Evolutionary conservation across 1,140 invertebrate species (phyloP).

Genomic region (Zaprionus nigranus): DNA sequence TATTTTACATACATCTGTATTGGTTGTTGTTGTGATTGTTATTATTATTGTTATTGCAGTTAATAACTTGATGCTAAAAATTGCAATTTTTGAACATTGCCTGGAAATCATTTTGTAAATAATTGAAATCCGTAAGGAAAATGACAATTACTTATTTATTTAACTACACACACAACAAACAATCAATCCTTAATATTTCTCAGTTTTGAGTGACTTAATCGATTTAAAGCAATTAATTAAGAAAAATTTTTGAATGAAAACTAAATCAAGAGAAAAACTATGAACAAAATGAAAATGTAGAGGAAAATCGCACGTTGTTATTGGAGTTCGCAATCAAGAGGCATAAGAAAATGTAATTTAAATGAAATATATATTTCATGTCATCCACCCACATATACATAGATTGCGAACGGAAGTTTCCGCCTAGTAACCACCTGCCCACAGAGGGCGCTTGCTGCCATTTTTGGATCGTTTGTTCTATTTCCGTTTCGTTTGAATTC

Average conservation of each 20-base stretch:
- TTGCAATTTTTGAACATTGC: slow-evolving; percentile 36
- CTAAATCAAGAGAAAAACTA: too few relatives aligned
- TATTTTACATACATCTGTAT: slow-evolving; percentile 34
- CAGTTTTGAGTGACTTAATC: too few relatives aligned
- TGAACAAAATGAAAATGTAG: too few relatives aligned
- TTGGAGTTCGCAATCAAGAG: too few relatives aligned
- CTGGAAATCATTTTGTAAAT: slow-evolving; percentile 28
- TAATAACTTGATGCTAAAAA: slow-evolving; percentile 17
- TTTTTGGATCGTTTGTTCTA: slow-evolving; percentile 48
- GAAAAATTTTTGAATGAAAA: too few relatives aligned
- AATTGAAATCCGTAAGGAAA: slow-evolving; percentile 31
- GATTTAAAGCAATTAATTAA: too few relatives aligned
- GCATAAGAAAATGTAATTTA: too few relatives aligned
- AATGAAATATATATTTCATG: too few relatives aligned
- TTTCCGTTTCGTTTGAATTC: slow-evolving; percentile 50
- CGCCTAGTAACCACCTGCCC: slow-evolving; percentile 42
- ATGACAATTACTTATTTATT: slow-evolving; percentile 31
- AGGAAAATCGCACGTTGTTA: too few relatives aligned
- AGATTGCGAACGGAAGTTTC: slow-evolving; percentile 32
- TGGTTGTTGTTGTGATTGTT: background rate
- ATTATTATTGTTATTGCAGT: slow-evolving; percentile 15
- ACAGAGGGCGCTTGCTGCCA: slow-evolving; percentile 38
- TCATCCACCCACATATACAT: too few relatives aligned
- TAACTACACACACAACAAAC: slow-evolving; percentile 12
- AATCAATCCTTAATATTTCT: too few relatives aligned